Evolutionary conservation across 2,797 vertebrate genomes (phyloP).

Genomic region (Pitangus sulphuratus): DNA sequence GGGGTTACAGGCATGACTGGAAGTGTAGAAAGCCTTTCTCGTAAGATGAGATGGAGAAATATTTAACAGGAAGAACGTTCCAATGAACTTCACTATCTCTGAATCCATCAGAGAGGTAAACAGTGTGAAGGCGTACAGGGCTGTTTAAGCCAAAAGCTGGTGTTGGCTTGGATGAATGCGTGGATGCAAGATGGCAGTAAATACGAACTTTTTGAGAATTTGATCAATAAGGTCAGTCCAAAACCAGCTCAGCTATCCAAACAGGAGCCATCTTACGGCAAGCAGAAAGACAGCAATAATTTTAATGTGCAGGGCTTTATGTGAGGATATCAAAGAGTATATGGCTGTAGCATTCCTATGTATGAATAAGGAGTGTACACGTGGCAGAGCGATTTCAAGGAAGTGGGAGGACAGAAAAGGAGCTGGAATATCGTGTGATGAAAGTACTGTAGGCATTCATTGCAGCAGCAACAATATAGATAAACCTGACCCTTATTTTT

Average conservation of each 20-base stretch:
- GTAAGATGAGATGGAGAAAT: neutral
- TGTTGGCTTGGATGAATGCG: neutral
- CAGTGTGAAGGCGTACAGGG: neutral
- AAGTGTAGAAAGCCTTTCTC: neutral
- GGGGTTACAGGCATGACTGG: neutral
- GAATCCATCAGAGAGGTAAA: neutral
- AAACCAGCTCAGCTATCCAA: neutral
- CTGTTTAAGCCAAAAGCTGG: neutral
- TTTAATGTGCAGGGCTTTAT: neutral
- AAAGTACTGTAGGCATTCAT: neutral
- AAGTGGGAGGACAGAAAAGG: neutral
- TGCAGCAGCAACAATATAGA: neutral
- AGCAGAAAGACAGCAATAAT: neutral
- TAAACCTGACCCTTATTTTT: neutral
- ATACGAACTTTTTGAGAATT: neutral
- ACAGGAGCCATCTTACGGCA: neutral
- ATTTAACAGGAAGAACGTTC: conserved; percentile 11
- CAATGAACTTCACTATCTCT: conserved; percentile 15
- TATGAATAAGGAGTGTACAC: neutral
- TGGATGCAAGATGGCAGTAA: neutral
- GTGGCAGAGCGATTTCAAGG: neutral
- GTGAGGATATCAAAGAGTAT: neutral
- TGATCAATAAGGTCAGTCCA: neutral
- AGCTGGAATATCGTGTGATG: neutral
- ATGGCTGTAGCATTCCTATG: neutral